phyloP scores from a whole-genome alignment of 2,797 vertebrate genomes.

The Lycodopsis pacificus region DNA sequence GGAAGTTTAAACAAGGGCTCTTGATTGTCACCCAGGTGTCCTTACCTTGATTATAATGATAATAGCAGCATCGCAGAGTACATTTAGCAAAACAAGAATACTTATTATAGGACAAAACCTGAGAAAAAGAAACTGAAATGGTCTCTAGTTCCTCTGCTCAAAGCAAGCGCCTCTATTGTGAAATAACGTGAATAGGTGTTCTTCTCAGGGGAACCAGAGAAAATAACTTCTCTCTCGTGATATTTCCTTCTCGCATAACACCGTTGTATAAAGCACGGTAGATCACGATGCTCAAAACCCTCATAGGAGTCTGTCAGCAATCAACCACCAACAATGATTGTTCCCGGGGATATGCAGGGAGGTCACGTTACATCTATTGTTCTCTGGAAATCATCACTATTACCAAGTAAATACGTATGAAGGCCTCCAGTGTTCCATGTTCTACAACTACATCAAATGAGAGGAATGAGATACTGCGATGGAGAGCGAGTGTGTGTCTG shows the following conservation, averaged over 20 bases:
- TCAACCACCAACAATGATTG: conserved; percentile 7
- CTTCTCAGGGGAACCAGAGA: conserved; percentile 21
- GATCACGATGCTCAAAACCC: conserved; percentile 6
- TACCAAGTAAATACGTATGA: background rate
- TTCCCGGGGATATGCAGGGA: background rate
- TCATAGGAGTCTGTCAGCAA: conserved; percentile 1
- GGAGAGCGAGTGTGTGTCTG: background rate
- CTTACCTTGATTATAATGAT: background rate
- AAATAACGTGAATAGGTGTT: conserved; percentile 5
- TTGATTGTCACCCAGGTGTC: background rate
- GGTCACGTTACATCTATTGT: background rate
- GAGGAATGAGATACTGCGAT: conserved; percentile 9
- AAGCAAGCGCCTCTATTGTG: background rate
- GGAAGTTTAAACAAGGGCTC: background rate
- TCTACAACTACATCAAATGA: conserved; percentile 9
- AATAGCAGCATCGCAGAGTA: background rate
- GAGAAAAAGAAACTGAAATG: background rate
- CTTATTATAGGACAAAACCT: background rate
- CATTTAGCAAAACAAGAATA: background rate
- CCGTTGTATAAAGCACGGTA: background rate
- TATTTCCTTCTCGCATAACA: conserved; percentile 3
- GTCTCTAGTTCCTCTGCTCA: background rate
- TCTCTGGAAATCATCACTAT: background rate
- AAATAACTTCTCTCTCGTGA: conserved; percentile 25
- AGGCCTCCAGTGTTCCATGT: background rate